Evolutionary conservation across 2,113 vertebrate genomes (phyloP).

Genomic region (Pteruthius melanotis): DNA sequence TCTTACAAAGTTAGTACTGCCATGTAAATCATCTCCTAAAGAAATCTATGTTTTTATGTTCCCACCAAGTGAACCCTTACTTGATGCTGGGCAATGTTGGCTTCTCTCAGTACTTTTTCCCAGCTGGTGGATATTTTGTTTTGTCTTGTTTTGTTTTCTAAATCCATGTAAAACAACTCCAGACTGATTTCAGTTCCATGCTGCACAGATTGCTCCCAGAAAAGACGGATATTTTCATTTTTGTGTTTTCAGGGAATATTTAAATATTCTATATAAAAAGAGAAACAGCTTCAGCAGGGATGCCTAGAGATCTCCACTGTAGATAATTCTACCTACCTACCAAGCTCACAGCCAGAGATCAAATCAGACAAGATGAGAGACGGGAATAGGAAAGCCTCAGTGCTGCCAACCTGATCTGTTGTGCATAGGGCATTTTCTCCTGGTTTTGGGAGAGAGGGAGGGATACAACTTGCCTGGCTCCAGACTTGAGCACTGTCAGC

Average conservation of each 20-base stretch:
- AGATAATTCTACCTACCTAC: background rate
- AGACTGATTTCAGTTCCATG: background rate
- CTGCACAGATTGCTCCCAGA: background rate
- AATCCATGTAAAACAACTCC: background rate
- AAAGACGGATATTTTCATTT: background rate
- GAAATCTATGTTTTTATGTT: rapidly evolving
- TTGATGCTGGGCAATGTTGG: background rate
- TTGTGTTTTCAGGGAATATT: background rate
- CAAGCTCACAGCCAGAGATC: background rate
- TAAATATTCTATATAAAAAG: background rate
- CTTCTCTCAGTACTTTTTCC: background rate
- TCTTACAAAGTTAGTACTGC: background rate
- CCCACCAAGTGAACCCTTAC: background rate
- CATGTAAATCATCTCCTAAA: background rate
- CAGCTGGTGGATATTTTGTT: background rate
- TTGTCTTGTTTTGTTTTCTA: background rate
- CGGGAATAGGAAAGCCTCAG: background rate
- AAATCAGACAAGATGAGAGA: background rate
- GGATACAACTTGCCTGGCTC: background rate
- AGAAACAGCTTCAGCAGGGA: background rate
- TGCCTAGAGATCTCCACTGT: background rate
- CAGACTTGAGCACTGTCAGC: background rate
- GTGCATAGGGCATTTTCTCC: background rate
- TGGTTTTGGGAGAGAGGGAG: rapidly evolving
- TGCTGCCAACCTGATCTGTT: background rate